A percentile compares a stretch with the other conserved stretches of the same genome.
phyloP scores from a whole-genome alignment of 1,140 invertebrate genomes.

The Psilanteris sp. region DNA sequence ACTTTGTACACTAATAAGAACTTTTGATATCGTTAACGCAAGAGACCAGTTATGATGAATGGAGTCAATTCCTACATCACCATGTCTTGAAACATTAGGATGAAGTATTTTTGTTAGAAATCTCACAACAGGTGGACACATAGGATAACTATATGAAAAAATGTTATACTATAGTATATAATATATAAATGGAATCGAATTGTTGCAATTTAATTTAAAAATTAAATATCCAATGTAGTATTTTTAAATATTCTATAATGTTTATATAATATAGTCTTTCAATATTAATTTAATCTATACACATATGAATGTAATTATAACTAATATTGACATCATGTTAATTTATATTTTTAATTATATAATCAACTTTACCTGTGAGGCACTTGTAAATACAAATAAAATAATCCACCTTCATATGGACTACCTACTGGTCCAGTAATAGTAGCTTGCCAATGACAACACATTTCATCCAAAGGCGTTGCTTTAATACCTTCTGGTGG shows the following conservation, averaged over 20 bases:
- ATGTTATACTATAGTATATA: no score
- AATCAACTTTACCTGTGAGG: conserved; percentile 82
- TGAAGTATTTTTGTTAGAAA: conserved; percentile 96
- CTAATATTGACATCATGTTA: no score
- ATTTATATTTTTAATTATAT: neutral
- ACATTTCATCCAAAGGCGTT: conserved; percentile 88
- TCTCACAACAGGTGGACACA: conserved; percentile 92
- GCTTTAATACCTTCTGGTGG: conserved; percentile 95
- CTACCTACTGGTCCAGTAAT: conserved; percentile 93
- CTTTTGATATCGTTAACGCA: conserved; percentile 94
- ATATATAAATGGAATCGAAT: no score
- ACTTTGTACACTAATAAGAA: conserved; percentile 94
- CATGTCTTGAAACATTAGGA: conserved; percentile 96
- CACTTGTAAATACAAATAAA: conserved; percentile 95
- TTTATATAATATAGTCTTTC: no score
- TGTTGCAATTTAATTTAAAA: no score
- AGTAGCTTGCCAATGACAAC: conserved; percentile 95
- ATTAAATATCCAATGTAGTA: no score
- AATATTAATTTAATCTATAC: no score
- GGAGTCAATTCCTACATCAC: conserved; percentile 97
- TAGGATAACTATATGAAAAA: conserved; percentile 93
- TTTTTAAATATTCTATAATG: no score
- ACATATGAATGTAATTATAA: no score
- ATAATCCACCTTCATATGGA: conserved; percentile 96
- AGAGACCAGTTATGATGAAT: conserved; percentile 98